Percentiles rank a stretch among this genome's conserved stretches.
Evolutionary conservation across 1,140 invertebrate species (phyloP).

Genomic region (Onthophagus taurus): DNA sequence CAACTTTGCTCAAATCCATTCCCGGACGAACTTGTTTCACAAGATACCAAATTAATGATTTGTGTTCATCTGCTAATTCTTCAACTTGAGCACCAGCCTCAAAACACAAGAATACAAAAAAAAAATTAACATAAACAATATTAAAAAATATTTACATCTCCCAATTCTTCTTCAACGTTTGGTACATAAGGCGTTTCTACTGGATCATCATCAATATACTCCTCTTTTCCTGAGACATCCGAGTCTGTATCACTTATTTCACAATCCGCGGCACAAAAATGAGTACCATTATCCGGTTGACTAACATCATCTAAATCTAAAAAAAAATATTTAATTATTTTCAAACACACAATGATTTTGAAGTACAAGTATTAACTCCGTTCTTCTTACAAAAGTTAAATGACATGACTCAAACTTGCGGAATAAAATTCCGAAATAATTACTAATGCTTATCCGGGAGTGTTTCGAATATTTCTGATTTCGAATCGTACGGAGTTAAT

Average conservation of each 20-base stretch:
- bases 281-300: conserved; percentile 32
- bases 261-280: conserved; percentile 37
- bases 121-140: conserved; percentile 5
- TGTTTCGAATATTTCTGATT: too few species aligned
- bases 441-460: too few species aligned
- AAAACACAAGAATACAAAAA: conserved; percentile 6
- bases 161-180: conserved; percentile 58
- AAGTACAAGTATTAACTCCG: too few species aligned
- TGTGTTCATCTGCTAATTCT: conserved; percentile 90
- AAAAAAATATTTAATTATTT: too few species aligned
- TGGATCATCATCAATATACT: conserved; percentile 38
- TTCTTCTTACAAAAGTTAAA: too few species aligned
- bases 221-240: conserved; percentile 45
- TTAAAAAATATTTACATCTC: conserved; percentile 44
- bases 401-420: too few species aligned
- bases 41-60: conserved; percentile 87
- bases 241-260: conserved; percentile 45
- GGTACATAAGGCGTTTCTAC: conserved; percentile 54
- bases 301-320: conserved; percentile 32
- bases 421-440: too few species aligned
- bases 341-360: too few species aligned
- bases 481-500: too few species aligned
- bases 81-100: conserved; percentile 82
- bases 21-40: conserved; percentile 91
- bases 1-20: conserved; percentile 94